These are phyloP conservation scores for Spicauda simplicius DNA, from an alignment of 2,888 invertebrate species.

Conservation along the genomic window DNA sequence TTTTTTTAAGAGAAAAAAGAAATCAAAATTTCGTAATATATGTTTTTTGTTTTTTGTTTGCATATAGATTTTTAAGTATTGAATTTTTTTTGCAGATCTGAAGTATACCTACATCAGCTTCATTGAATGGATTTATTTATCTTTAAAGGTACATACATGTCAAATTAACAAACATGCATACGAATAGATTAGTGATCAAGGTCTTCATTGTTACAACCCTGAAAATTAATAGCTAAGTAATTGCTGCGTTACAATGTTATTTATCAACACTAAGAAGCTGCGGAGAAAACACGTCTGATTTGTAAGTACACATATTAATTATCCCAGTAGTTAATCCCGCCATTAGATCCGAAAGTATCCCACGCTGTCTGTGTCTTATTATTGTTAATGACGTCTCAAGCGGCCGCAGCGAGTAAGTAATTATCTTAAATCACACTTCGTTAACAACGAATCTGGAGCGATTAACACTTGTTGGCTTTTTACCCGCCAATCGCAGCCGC, in stretches of 20 bases:
- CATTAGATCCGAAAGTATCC: slow-evolving; percentile 41
- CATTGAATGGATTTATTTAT: too few species aligned
- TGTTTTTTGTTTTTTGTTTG: too few species aligned
- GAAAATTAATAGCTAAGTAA: too few species aligned
- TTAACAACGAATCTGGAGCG: slow-evolving; percentile 72
- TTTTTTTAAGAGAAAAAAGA: too few species aligned
- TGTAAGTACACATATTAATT: slow-evolving; percentile 31
- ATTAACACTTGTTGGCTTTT: slow-evolving; percentile 72
- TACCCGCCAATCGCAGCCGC: slow-evolving; percentile 61
- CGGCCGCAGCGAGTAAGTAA: slow-evolving; percentile 50
- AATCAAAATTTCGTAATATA: too few species aligned
- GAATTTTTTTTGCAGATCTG: too few species aligned
- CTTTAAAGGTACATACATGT: too few species aligned
- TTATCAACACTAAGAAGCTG: background rate
- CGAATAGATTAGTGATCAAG: too few species aligned
- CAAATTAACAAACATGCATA: too few species aligned
- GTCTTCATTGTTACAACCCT: too few species aligned
- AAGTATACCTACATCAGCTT: too few species aligned
- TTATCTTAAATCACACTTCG: slow-evolving; percentile 73
- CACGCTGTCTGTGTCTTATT: slow-evolving; percentile 45
- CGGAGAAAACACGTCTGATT: background rate
- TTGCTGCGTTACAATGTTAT: background rate
- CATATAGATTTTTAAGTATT: too few species aligned
- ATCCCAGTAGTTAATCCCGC: slow-evolving; percentile 22
- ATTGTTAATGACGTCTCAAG: slow-evolving; percentile 42